Base-by-base conservation (phyloP, 2,888 invertebrate species). In the Nomada flava region DNA sequence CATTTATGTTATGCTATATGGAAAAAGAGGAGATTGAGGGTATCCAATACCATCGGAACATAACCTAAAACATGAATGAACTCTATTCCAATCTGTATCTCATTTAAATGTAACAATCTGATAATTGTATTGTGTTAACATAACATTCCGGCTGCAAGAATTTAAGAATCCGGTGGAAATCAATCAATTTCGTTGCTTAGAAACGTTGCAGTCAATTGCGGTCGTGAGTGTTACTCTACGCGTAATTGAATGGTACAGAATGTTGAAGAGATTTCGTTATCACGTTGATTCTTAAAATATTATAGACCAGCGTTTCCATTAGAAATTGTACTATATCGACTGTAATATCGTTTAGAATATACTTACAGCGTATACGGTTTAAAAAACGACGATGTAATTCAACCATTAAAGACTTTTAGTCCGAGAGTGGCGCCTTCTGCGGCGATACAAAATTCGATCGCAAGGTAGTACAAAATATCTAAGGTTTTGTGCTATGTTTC, bases 141-240 rank as follows among this genome's bases (percentile, higher is more conserved):
- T 9, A n/a, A 55, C n/a, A 47, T 44, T 62, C 18, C 57, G 20
- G 13, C 18, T 52, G 60, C 0, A 42, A 67, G 59, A 73, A 53
- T 71, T 57, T 13, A 13, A 11, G 26, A 72, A 68, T 53, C 7
- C 9, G 44, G 13, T 36, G 47, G 23, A 55, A 88, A 92, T 91
- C 91, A 88, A 92, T 92, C 62, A 76, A 83, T 87, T 88, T 83
- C 90, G 93, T 93, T 92, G 92, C 93, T 81, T 91, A 86, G 92
- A 91, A 88, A 92, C 93, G 36, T 36, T 91, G 80, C 83, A 88
- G 85, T 89, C 89, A 89, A 85, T 85, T 87, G 81, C 91, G 92
- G 18, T 88, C 90, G 62, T 89, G 75, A 72, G 72, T 76, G 53
- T 77, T 50, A 63, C 20, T 50, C 52, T 53, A 65, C 60, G 68